Base-by-base conservation (phyloP, 2,888 invertebrate genomes). In the Acanthosepion pharaonis region DNA sequence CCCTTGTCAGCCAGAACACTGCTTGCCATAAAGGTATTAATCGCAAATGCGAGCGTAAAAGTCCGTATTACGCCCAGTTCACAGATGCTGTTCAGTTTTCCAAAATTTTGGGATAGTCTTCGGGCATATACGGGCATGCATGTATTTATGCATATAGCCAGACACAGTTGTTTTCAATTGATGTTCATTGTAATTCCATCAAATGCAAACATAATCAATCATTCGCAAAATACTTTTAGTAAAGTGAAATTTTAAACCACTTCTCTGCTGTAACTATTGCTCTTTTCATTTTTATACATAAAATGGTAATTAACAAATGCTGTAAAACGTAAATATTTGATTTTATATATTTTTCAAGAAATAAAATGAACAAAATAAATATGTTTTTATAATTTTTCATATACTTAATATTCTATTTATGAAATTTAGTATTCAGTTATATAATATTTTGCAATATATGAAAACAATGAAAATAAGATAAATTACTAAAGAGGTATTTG, bases 301-400 rank as follows among this genome's bases (percentile, higher is more conserved):
- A 78, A 33, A 78, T n/a, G 15, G 33, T 11, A 33, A 78, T 78
- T 59, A 59, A 59, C 59, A 59, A 59, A 23, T 5, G 2, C 33
- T 78, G 15, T 78, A n/a, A 78, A 78, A 78, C 33, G 33, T n/a
- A 78, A 78, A 78, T 9, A n/a, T 78, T n/a, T 11, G 78, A n/a
- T 78, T 78, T n/a, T 11, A 78, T n/a, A 11, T n/a, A 15, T 78
- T 9, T 78, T 78, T n/a, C n/a, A 4, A 55, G 20, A n/a, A 15
- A 78, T n/a, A 78, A 78, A 78, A n/a, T 78, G n/a, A 78, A 15
- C n/a, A 78, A 78, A 78, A 78, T 78, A 78, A 78, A n/a, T 78
- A 33, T 78, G n/a, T 9, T 78, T n/a, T 78, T n/a, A 78, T 78
- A 11, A 78, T n/a, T 78, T 15, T 33, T 78, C 2, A 23, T 78